Conservation (phyloP, 2,113 vertebrate species). For the Mesocricetus auratus region DNA sequence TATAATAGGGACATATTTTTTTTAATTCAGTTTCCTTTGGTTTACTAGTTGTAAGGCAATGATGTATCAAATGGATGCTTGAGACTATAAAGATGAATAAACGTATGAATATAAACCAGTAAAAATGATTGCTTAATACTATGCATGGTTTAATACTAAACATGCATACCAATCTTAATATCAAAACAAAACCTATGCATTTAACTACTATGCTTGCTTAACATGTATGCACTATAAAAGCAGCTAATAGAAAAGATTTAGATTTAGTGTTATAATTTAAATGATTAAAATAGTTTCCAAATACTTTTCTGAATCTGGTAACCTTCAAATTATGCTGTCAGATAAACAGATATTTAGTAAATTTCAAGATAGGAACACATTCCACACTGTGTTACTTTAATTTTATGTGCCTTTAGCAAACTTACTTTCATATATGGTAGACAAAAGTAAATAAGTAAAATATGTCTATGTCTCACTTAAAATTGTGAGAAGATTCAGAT, state of each 20-base stretch:
- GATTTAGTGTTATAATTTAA: neutral
- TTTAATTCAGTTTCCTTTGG: neutral
- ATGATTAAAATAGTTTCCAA: neutral
- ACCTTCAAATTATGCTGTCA: neutral
- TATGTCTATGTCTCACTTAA: neutral
- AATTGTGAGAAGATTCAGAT: neutral
- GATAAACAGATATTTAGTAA: neutral
- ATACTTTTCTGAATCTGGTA: neutral
- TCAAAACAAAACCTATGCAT: neutral
- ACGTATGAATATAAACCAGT: neutral
- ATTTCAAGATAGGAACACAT: neutral
- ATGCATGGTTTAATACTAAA: neutral
- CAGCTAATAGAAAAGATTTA: neutral
- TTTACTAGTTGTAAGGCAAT: neutral
- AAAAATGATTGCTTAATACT: neutral
- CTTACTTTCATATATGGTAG: neutral
- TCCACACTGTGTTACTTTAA: neutral
- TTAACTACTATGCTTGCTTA: neutral
- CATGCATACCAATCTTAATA: neutral
- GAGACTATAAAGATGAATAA: neutral
- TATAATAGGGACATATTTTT: neutral
- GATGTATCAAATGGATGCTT: neutral
- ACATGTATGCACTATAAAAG: neutral
- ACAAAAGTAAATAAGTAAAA: neutral
- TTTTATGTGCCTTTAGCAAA: neutral